A percentile compares a stretch with the other conserved stretches of the same genome.
Conservation (phyloP, 2,797 vertebrate species). For the Myiothlypis chrysogaster region DNA sequence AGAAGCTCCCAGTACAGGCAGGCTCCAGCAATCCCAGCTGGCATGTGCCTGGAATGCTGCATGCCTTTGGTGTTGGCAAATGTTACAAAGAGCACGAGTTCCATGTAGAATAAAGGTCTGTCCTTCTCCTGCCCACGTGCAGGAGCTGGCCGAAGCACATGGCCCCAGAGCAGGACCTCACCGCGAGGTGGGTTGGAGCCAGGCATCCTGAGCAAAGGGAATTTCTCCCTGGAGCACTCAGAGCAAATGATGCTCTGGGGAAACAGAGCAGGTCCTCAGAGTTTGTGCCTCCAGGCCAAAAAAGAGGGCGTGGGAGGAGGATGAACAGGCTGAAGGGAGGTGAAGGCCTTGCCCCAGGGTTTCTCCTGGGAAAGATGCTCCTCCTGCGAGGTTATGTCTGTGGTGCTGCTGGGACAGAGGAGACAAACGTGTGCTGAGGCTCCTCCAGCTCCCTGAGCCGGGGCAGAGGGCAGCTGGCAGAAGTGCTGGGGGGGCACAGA, state of each 20-base stretch:
- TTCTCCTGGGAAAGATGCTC: neutral
- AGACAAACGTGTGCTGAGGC: accelerated
- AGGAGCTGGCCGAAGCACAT: accelerated
- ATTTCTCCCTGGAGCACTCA: neutral
- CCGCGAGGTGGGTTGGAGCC: neutral
- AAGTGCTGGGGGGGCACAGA: accelerated
- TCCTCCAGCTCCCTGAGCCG: accelerated
- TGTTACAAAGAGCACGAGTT: accelerated
- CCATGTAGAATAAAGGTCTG: accelerated
- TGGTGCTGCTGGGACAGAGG: accelerated
- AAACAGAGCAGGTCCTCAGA: neutral
- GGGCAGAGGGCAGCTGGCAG: neutral
- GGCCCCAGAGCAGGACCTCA: neutral
- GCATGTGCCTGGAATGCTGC: neutral
- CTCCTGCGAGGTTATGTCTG: accelerated
- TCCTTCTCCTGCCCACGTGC: neutral
- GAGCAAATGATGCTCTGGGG: neutral
- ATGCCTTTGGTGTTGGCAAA: accelerated
- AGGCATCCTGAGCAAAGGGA: neutral
- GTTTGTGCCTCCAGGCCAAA: neutral
- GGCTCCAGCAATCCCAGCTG: neutral
- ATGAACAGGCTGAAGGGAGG: neutral
- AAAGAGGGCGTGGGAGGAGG: accelerated
- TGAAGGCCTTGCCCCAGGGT: neutral
- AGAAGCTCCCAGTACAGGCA: neutral